Evolutionary conservation across 2,797 vertebrate species (phyloP).

Genomic region (Microctenopoma stevenorrisi): DNA sequence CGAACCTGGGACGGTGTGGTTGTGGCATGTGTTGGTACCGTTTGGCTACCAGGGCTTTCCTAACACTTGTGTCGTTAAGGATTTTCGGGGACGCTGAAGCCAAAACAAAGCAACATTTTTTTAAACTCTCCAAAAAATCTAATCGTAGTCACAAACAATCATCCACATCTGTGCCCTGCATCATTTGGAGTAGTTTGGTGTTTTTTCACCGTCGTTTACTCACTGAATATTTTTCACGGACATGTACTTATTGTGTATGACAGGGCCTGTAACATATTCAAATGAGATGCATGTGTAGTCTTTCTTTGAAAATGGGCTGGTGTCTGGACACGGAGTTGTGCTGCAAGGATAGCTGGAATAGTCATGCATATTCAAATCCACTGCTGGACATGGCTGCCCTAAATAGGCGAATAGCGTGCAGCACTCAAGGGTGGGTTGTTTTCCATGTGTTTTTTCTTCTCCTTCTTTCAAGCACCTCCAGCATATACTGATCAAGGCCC

Average conservation of each 20-base stretch:
- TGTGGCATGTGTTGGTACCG: too few species aligned
- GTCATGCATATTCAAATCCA: conserved; percentile 88
- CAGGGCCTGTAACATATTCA: conserved; percentile 82
- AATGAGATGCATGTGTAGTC: conserved; percentile 80
- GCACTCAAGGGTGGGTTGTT: conserved; percentile 79
- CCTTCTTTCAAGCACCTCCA: conserved; percentile 66
- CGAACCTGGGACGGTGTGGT: too few species aligned
- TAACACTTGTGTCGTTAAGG: too few species aligned
- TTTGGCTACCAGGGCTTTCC: too few species aligned
- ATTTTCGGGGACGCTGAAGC: too few species aligned
- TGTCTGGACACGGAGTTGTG: conserved; percentile 65
- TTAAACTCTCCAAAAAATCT: conserved; percentile 8
- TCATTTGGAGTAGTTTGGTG: conserved; percentile 42
- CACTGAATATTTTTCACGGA: conserved; percentile 60
- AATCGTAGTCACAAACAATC: conserved; percentile 35
- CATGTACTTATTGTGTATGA: conserved; percentile 77
- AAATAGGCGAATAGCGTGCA: conserved; percentile 83
- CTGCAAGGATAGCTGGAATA: conserved; percentile 81
- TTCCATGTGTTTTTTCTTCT: conserved; percentile 60
- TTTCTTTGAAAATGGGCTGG: conserved; percentile 64
- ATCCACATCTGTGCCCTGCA: conserved; percentile 28
- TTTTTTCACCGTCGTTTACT: conserved; percentile 55
- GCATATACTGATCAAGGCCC: conserved; percentile 74
- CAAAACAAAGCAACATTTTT: not conserved
- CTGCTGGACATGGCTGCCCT: conserved; percentile 86